phyloP scores from a whole-genome alignment of 1,140 invertebrate genomes.

The Laupala kohalensis region DNA sequence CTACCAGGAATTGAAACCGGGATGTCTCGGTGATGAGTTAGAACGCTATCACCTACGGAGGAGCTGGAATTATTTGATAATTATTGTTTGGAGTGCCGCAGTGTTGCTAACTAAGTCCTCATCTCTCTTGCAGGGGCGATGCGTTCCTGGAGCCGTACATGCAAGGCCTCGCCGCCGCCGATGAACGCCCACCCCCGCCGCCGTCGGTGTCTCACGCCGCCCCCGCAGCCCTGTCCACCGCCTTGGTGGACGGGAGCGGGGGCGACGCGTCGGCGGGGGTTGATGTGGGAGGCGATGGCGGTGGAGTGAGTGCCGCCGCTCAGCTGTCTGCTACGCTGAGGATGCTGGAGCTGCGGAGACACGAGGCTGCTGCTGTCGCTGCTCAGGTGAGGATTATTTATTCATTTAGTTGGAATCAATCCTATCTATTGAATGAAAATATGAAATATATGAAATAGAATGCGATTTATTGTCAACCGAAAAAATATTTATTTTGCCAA shows the following conservation, averaged over 20 bases:
- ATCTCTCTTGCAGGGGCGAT: constrained; percentile 17
- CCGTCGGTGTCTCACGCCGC: neutral
- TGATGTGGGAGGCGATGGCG: constrained; percentile 28
- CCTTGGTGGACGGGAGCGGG: neutral
- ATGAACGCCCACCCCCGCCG: neutral
- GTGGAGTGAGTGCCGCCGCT: constrained; percentile 70
- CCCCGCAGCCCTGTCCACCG: neutral
- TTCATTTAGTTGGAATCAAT: too few relatives aligned
- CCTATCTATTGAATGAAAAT: too few relatives aligned
- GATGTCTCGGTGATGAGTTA: too few relatives aligned
- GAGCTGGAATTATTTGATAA: too few relatives aligned
- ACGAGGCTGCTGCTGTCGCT: constrained; percentile 79
- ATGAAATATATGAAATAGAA: too few relatives aligned
- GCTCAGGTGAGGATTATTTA: constrained; percentile 88
- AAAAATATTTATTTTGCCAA: too few relatives aligned
- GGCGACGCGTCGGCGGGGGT: neutral
- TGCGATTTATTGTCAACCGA: too few relatives aligned
- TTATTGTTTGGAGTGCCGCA: too few relatives aligned
- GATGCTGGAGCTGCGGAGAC: constrained; percentile 89
- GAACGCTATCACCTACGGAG: too few relatives aligned
- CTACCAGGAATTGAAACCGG: too few relatives aligned
- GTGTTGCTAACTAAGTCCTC: too few relatives aligned
- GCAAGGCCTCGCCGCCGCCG: constrained; percentile 13
- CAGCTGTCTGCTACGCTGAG: constrained; percentile 79
- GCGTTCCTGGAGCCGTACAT: constrained; percentile 19